Conservation (phyloP, 1,140 invertebrate species). For the Pantala flavescens region DNA sequence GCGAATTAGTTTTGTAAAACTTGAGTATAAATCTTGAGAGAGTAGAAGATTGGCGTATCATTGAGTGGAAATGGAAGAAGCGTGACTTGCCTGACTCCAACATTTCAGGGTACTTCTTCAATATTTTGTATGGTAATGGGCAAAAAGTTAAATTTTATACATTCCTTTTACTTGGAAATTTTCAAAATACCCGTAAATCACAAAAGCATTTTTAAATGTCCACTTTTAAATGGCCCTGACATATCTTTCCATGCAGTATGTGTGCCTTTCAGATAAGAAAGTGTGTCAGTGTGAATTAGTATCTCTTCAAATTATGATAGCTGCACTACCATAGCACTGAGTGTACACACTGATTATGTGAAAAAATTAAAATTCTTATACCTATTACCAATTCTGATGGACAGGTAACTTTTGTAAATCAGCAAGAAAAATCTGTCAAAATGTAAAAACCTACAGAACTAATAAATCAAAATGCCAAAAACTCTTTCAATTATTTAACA, state of each 20-base stretch:
- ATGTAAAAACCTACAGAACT: background rate
- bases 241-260: conserved; percentile 6
- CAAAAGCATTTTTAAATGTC: background rate
- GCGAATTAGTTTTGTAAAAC: background rate
- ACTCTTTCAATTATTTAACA: too few relatives aligned
- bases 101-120: background rate
- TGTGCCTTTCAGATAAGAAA: background rate
- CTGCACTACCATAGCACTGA: background rate
- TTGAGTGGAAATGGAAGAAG: background rate
- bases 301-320: background rate
- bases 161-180: conserved; percentile 11
- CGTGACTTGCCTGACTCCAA: background rate
- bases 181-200: background rate
- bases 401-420: background rate
- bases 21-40: background rate
- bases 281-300: background rate
- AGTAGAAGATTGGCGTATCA: too few relatives aligned
- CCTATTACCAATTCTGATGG: background rate
- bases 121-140: conserved; percentile 10
- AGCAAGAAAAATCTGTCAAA: background rate
- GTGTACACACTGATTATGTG: background rate
- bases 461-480: background rate
- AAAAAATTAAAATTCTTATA: background rate
- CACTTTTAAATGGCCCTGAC: background rate
- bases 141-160: conserved; percentile 9